These are phyloP conservation scores for Octonoba sinensis DNA, from an alignment of 2,888 invertebrate genomes.

Conservation along the genomic window DNA sequence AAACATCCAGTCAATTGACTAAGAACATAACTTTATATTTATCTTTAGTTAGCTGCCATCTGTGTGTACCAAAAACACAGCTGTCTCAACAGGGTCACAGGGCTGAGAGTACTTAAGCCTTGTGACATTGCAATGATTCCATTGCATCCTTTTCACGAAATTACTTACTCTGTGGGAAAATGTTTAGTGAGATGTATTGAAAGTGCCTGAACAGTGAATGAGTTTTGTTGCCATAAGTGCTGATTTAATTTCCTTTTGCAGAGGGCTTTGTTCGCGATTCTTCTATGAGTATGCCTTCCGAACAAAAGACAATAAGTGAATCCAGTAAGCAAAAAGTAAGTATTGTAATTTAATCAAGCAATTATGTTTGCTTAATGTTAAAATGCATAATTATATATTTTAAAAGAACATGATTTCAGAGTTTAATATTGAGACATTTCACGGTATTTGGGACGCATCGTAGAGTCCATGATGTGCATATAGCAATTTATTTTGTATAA, in stretches of 20 bases:
- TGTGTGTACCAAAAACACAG: conserved; percentile 28
- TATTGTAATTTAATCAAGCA: too few species aligned
- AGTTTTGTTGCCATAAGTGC: too few species aligned
- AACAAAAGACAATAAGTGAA: conserved; percentile 50
- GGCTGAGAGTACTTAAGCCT: conserved; percentile 7
- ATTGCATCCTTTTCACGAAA: not conserved
- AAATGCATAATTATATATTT: too few species aligned
- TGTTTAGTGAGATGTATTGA: too few species aligned
- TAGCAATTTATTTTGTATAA: too few species aligned
- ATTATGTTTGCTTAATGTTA: too few species aligned
- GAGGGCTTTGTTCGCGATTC: conserved; percentile 38
- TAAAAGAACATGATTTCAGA: too few species aligned
- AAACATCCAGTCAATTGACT: too few species aligned
- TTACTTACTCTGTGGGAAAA: not conserved
- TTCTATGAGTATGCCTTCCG: conserved; percentile 33
- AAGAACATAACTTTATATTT: conserved; percentile 8
- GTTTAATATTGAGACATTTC: too few species aligned
- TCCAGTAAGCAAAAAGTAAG: conserved; percentile 57
- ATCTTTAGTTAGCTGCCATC: conserved; percentile 23
- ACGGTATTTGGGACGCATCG: too few species aligned
- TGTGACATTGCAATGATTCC: not conserved
- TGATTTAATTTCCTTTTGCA: conserved; percentile 13
- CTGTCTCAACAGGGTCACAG: conserved; percentile 25
- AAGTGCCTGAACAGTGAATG: too few species aligned
- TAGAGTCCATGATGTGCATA: too few species aligned